These are phyloP conservation scores for Caenorhabditis panamensis DNA, from an alignment of 2,888 invertebrate genomes.

Conservation along the genomic window DNA sequence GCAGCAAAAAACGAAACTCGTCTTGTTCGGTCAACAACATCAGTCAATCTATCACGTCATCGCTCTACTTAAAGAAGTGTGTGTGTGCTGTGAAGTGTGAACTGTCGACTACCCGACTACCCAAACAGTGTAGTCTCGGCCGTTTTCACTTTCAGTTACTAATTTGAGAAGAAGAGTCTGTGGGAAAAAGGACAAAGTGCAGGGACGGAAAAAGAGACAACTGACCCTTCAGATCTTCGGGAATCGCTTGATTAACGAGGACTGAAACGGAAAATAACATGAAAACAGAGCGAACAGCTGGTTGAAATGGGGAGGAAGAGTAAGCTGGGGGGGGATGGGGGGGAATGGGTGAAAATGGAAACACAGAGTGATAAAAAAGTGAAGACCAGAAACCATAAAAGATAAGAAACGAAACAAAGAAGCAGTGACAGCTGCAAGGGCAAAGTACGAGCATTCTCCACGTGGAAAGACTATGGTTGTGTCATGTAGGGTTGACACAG, in stretches of 20 bases:
- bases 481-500: slow-evolving; percentile 15
- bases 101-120: slow-evolving; percentile 11
- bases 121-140: slow-evolving; percentile 3
- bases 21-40: slow-evolving; percentile 33
- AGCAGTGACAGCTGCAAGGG: too few species aligned
- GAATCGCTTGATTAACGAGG: slow-evolving; percentile 1
- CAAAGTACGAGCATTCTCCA: slow-evolving; percentile 30
- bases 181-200: slow-evolving; percentile 6
- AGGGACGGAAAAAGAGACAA: neutral
- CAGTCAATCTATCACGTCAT: slow-evolving; percentile 32
- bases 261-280: neutral
- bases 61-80: slow-evolving; percentile 8
- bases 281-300: neutral
- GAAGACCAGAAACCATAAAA: slow-evolving; percentile 2
- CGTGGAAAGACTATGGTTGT: slow-evolving; percentile 23
- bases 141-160: neutral
- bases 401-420: neutral
- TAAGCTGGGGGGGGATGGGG: too few species aligned
- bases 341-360: neutral
- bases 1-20: slow-evolving; percentile 32
- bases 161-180: slow-evolving; percentile 11
- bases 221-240: slow-evolving; percentile 1
- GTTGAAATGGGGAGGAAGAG: neutral
- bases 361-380: slow-evolving; percentile 4
- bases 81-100: slow-evolving; percentile 50